Percentiles rank a stretch among this genome's conserved stretches.
Evolutionary conservation across 2,888 invertebrate species (phyloP).

Genomic region (Orchesella flavescens): DNA sequence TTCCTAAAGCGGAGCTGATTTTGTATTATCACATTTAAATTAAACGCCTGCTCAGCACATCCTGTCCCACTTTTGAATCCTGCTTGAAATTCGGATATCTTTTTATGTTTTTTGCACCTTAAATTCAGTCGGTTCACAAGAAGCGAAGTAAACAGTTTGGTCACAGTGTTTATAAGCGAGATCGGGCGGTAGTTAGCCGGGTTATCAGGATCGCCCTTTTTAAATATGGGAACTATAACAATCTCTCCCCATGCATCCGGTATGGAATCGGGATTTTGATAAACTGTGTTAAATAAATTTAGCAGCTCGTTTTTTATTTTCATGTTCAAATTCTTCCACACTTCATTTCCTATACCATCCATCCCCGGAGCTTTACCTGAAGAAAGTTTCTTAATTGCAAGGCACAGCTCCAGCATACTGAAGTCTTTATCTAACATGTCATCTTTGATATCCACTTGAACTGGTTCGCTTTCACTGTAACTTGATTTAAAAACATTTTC

Average conservation of each 20-base stretch:
- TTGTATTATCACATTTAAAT: slow-evolving; percentile 8
- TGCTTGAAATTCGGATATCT: slow-evolving; percentile 14
- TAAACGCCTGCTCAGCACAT: slow-evolving; percentile 10
- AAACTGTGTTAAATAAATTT: not conserved
- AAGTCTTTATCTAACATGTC: no score
- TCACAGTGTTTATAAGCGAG: not conserved
- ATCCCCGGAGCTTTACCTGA: slow-evolving; percentile 2
- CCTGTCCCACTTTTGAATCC: slow-evolving; percentile 1
- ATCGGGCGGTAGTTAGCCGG: slow-evolving; percentile 27
- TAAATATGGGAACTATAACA: slow-evolving; percentile 8
- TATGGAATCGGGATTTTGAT: not conserved
- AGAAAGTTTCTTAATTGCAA: not conserved
- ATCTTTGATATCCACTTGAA: not conserved
- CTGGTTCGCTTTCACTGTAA: not conserved
- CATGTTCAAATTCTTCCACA: not conserved
- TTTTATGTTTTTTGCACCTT: slow-evolving; percentile 4
- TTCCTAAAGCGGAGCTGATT: not conserved
- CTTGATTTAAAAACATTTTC: not conserved
- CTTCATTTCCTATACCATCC: slow-evolving; percentile 19
- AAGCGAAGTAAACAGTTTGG: slow-evolving; percentile 17
- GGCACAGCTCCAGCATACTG: not conserved
- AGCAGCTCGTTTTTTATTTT: not conserved
- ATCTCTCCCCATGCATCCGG: slow-evolving; percentile 26
- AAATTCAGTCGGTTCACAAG: no score
- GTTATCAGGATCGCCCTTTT: slow-evolving; percentile 25